These are phyloP conservation scores for Sebastes melanostomus DNA, from an alignment of 2,797 vertebrate genomes.

Conservation along the genomic window DNA sequence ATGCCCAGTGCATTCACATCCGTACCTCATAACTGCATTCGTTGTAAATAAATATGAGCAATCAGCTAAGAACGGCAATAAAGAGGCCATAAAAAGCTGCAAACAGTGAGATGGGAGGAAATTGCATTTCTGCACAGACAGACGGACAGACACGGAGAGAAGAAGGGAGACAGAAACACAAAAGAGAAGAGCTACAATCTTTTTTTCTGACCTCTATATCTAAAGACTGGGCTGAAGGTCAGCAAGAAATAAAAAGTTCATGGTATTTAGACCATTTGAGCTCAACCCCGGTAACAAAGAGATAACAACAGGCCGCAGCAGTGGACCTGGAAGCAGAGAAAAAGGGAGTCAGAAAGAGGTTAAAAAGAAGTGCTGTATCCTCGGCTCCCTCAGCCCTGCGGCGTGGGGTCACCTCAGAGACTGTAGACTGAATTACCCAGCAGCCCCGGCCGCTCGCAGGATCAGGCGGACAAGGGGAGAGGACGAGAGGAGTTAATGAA, in stretches of 20 bases:
- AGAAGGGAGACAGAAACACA: constrained; percentile 45
- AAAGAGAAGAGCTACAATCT: constrained; percentile 29
- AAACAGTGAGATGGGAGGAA: constrained; percentile 62
- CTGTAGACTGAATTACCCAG: constrained; percentile 85
- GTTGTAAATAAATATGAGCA: constrained; percentile 79
- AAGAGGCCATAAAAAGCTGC: constrained; percentile 62
- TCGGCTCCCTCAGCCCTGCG: constrained; percentile 79
- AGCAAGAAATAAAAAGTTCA: constrained; percentile 51
- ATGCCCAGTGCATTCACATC: constrained; percentile 68
- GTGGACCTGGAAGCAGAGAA: constrained; percentile 41
- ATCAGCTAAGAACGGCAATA: constrained; percentile 75
- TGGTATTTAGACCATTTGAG: constrained; percentile 59
- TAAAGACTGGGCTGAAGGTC: constrained; percentile 46
- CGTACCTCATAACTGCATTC: constrained; percentile 65
- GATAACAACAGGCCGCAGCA: constrained; percentile 52
- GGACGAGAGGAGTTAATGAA: constrained; percentile 87
- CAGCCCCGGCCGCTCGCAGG: constrained; percentile 78
- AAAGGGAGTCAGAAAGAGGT: constrained; percentile 67
- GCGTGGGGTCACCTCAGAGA: constrained; percentile 85
- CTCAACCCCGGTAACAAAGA: constrained; percentile 43
- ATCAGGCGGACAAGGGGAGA: constrained; percentile 84
- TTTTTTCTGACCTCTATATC: constrained; percentile 45
- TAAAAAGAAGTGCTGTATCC: constrained; percentile 77
- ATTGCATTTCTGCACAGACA: constrained; percentile 58
- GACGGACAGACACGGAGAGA: constrained; percentile 9